A percentile compares a stretch with the other conserved stretches of the same genome.
These are phyloP conservation scores for Hippopotamyrus pictus DNA, from an alignment of 2,797 vertebrate genomes.

Conservation along the genomic window DNA sequence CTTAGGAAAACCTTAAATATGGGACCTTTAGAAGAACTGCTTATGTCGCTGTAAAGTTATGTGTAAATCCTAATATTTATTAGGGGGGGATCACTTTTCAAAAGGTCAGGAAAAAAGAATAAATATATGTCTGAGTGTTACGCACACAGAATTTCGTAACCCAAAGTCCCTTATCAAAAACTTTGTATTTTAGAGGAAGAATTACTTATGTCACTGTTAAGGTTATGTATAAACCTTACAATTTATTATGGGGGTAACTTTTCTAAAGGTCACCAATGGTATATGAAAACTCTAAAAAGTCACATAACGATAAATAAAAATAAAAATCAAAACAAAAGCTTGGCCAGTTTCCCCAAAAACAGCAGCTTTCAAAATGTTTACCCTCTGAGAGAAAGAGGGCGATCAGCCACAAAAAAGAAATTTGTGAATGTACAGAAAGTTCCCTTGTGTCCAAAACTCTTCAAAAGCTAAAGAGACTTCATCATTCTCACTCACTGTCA, in stretches of 20 bases:
- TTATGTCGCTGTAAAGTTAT: not conserved
- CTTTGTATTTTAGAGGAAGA: not conserved
- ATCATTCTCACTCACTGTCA: not conserved
- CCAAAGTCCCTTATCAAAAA: not conserved
- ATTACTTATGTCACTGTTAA: not conserved
- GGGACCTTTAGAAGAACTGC: not conserved
- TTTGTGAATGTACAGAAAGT: not conserved
- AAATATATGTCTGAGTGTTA: not conserved
- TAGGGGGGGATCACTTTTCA: not conserved
- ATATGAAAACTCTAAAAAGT: constrained; percentile 3
- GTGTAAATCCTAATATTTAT: not conserved
- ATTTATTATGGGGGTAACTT: not conserved
- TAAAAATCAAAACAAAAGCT: not conserved
- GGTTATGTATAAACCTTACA: not conserved
- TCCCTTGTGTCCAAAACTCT: not conserved
- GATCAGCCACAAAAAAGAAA: not conserved
- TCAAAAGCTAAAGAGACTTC: constrained; percentile 8
- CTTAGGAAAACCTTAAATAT: not conserved
- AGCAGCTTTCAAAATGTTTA: constrained; percentile 18
- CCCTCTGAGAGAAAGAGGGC: not conserved
- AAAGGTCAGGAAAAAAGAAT: not conserved
- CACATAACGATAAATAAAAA: not conserved
- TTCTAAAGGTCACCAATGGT: constrained; percentile 5
- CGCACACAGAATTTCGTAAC: not conserved
- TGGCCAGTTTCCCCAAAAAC: constrained; percentile 13